Evolutionary conservation across 2,113 vertebrate species (phyloP), one percentile per base, ranked within the genome.

Genomic region (Sander lucioperca): DNA sequence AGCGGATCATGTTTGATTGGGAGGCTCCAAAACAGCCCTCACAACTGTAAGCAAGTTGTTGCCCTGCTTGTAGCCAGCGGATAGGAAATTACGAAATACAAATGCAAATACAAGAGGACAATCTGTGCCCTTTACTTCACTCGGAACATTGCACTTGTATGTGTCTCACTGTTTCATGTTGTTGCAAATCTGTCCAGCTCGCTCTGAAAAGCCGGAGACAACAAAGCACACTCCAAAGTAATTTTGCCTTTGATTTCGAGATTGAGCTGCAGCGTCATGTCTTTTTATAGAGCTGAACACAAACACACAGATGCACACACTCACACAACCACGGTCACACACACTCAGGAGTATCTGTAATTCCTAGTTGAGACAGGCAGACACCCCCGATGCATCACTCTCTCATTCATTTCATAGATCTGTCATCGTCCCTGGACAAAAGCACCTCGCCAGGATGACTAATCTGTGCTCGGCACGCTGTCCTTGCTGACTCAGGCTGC

Each of bases 1-100:
- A 84, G 90, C 56, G 85, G 91, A 94, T 95, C 89, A 92, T 94
- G 92, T 93, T 89, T 94, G 93, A 95, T 93, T 93, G 90, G 90
- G 92, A 89, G 63, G 88, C 90, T 89, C 88, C 84, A 90, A 90
- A 91, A 92, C 91, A 93, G 84, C 86, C 82, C 73, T 78, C 82
- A 58, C 78, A 74, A 85, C 80, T 79, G 89, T 88, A 80, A 91
- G 88, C 33, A 90, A 92, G 92, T 91, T 84, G 84, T 71, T 77
- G 70, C 18, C 79, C 36, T 13, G 76, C 74, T 63, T 54, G 68
- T 54, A 39, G 74, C 71, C 54, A 69, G 33, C 45, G 30, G 51
- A 14, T 45, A 65, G 71, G 80, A 61, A 68, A 80, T 67, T 63
- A 57, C 21, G 6, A 54, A 39, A 65, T 61, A 85, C 54, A 65